Conservation (phyloP, 2,113 vertebrate genomes). For the Pituophis catenifer region DNA sequence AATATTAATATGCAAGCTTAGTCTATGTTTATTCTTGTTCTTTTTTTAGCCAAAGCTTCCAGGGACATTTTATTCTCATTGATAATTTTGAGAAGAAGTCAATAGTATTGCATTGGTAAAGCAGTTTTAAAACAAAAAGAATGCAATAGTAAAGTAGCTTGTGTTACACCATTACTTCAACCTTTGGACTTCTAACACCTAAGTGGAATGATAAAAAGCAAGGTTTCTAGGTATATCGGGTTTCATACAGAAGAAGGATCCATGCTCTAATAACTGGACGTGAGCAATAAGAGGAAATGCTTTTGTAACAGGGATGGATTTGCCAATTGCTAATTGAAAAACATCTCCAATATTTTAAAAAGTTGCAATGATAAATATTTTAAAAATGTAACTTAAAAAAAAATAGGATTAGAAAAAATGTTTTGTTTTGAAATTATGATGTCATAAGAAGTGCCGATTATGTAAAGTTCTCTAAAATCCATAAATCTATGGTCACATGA, state of each 20-base stretch:
- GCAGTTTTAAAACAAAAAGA: background rate
- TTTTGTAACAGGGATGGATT: background rate
- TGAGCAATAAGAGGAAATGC: background rate
- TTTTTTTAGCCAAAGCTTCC: background rate
- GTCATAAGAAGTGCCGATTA: background rate
- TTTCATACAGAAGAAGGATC: background rate
- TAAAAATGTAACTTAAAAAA: background rate
- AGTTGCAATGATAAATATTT: background rate
- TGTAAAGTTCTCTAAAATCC: background rate
- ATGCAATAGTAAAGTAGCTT: background rate
- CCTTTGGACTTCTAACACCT: background rate
- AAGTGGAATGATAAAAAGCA: background rate
- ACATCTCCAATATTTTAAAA: background rate
- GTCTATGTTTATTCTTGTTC: background rate
- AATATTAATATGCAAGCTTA: slow-evolving; percentile 7
- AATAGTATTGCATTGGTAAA: background rate
- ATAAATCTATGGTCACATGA: background rate
- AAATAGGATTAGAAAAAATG: background rate
- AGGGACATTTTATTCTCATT: background rate
- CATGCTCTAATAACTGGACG: background rate
- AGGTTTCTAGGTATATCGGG: background rate
- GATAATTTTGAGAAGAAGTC: background rate
- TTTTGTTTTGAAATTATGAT: background rate
- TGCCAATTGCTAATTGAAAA: background rate
- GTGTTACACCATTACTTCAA: background rate